Conservation (phyloP, 2,113 vertebrate genomes). For the Salvator merianae region DNA sequence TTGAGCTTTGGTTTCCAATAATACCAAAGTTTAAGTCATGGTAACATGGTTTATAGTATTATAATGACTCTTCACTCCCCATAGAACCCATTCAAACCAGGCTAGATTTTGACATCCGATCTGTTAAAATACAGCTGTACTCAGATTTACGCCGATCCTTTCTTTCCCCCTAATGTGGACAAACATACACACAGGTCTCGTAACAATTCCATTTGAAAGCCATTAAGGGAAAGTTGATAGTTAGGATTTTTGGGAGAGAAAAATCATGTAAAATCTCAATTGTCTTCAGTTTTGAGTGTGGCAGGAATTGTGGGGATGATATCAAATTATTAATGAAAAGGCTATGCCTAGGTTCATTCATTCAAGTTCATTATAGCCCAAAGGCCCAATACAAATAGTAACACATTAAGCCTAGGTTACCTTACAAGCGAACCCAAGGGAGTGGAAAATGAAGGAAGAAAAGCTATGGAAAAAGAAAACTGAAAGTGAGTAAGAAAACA, state of each 20-base stretch:
- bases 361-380: no score
- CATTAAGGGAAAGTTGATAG: constrained; percentile 13
- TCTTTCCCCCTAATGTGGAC: not conserved
- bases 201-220: constrained; percentile 4
- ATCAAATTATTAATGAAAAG: constrained; percentile 18
- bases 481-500: no score
- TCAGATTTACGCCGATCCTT: not conserved
- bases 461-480: not conserved
- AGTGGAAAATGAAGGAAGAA: not conserved
- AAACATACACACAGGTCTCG: not conserved
- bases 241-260: not conserved
- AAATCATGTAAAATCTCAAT: not conserved
- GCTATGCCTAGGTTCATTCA: constrained; percentile 4
- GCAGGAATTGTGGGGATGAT: constrained; percentile 2
- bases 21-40: not conserved
- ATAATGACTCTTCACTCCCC: not conserved
- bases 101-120: not conserved
- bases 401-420: no score
- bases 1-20: not conserved
- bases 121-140: not conserved
- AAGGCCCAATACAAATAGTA: no score
- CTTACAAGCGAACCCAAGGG: no score
- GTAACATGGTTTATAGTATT: not conserved
- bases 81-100: not conserved
- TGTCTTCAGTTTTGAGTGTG: not conserved